phyloP scores from a whole-genome alignment of 2,113 vertebrate species.

The Oncorhynchus mykiss region DNA sequence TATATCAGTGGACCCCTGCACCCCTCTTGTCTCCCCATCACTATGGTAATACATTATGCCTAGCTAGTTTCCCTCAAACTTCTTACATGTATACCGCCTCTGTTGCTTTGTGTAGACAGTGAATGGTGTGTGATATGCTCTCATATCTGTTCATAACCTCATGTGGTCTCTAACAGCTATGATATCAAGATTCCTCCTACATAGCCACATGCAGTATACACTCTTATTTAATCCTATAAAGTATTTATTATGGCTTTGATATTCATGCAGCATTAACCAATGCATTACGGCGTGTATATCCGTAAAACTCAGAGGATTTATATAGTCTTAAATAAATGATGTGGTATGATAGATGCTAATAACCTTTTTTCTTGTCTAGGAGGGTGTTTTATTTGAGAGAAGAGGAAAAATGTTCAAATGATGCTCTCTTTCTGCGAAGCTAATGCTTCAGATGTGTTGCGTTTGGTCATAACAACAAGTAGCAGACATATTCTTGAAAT shows the following conservation, averaged over 20 bases:
- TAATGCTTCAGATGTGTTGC: conserved; percentile 32
- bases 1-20: conserved; percentile 51
- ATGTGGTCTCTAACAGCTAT: conserved; percentile 23
- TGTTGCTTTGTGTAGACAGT: too few relatives aligned
- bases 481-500: neutral
- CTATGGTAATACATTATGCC: conserved; percentile 54
- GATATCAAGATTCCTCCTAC: neutral
- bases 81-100: too few relatives aligned
- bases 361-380: conserved; percentile 45
- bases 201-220: conserved; percentile 18
- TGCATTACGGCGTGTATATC: conserved; percentile 65
- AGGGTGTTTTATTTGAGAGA: conserved; percentile 15
- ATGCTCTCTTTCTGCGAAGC: conserved; percentile 15
- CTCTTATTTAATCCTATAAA: conserved; percentile 63
- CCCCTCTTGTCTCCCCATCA: conserved; percentile 44
- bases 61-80: conserved; percentile 16
- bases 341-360: conserved; percentile 57
- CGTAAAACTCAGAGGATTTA: conserved; percentile 66
- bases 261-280: conserved; percentile 65
- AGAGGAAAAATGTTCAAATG: neutral
- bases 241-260: conserved; percentile 65
- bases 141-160: too few relatives aligned
- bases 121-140: too few relatives aligned
- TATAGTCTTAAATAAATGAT: conserved; percentile 65
- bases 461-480: neutral